Evolutionary conservation across 1,140 invertebrate species (phyloP), one percentile per base, ranked within the genome.

Genomic region (Paramacrobiotus metropolitanus): DNA sequence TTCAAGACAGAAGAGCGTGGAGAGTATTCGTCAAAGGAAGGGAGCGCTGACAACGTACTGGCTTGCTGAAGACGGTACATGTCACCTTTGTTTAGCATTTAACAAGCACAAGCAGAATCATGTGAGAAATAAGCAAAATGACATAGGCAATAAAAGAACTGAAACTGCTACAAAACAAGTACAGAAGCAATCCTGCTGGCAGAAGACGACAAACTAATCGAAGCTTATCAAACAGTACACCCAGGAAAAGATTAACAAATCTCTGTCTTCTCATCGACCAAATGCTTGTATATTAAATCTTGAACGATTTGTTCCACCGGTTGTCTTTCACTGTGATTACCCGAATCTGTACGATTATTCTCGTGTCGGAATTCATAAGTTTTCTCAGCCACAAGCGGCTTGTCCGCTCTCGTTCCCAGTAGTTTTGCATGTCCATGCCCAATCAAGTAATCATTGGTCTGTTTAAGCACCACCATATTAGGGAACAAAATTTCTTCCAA

Each of bases 1-100:
- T 98, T 98, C 70, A 79, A 82, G 9, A 74, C 94, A 15, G 84
- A 87, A 62, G 80, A 85, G 31, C 77, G 94, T 65, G 93, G 93
- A 34, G 82, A 88, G 83, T 96, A 20, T 55, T 55, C 24, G 48
- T 63, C 61, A 29, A 72, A 70, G 72, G 72, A 74, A 74, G 66
- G 72, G 72, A 21, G 61, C 61, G 18, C 65, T 72, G 2, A 76
- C 71, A 20, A 77, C 76, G 15, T 76, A 74, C 64, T 77, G 76
- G 76, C 68, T 77, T 18, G 66, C 68, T 2, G 48, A 55, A 55
- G 48, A 55, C 21, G 48, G 34, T 40, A 40, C n/a, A n/a, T n/a
- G n/a, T n/a, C n/a, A n/a, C n/a, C n/a, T n/a, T n/a, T n/a, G n/a
- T n/a, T n/a, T n/a, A n/a, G n/a, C n/a, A n/a, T n/a, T n/a, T n/a